Evolutionary conservation across 1,140 invertebrate species (phyloP).

Genomic region (Liolophura sinensis): DNA sequence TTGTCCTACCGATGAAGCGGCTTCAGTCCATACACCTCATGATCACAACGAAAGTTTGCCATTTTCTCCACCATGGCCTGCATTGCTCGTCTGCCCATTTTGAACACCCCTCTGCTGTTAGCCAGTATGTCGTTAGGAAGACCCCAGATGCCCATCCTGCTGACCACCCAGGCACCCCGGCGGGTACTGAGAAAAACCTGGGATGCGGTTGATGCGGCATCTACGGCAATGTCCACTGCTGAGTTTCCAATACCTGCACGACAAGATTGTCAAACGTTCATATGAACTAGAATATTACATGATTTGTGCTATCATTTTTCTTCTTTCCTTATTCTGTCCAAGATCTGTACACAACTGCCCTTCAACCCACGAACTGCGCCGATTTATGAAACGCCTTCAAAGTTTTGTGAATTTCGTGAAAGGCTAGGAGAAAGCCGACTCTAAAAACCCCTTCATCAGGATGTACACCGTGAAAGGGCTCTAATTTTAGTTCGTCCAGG

Average conservation of each 20-base stretch:
- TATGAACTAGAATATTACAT: conserved; percentile 6
- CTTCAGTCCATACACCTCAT: conserved; percentile 42
- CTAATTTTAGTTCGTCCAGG: too few species aligned
- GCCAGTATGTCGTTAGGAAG: conserved; percentile 52
- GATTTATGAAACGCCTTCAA: too few species aligned
- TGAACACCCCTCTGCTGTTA: conserved; percentile 47
- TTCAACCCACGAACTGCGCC: too few species aligned
- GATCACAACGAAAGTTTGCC: conserved; percentile 45
- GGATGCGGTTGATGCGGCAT: conserved; percentile 59
- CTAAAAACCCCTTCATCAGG: too few species aligned
- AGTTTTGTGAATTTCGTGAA: too few species aligned
- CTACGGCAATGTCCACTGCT: conserved; percentile 63
- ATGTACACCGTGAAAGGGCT: too few species aligned
- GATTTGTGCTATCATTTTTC: conserved; percentile 4
- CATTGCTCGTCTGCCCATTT: conserved; percentile 41
- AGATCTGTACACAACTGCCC: too few species aligned
- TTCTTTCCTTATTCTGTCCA: background rate
- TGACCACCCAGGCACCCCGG: conserved; percentile 56
- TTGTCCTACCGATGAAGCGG: conserved; percentile 38
- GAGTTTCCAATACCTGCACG: conserved; percentile 65
- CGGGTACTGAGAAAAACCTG: conserved; percentile 54
- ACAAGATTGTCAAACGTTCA: conserved; percentile 16
- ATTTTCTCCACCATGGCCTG: conserved; percentile 50
- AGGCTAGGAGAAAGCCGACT: too few species aligned
- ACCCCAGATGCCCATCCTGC: conserved; percentile 50